Base-by-base conservation (phyloP, 2,113 vertebrate genomes). In the Alexandromys fortis region DNA sequence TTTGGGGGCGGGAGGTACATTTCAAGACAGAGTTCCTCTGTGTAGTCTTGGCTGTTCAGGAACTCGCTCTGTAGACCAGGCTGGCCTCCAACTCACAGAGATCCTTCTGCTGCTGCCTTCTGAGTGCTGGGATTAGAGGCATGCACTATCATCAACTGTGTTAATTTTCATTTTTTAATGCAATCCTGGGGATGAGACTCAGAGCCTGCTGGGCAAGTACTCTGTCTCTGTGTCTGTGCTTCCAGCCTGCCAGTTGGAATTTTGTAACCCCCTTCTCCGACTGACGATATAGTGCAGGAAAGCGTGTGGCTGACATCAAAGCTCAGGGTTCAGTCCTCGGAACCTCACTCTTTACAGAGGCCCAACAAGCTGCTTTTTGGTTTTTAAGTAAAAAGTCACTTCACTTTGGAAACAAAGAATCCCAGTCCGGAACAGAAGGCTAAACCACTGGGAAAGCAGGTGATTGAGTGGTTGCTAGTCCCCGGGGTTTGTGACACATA, bases 391-490 rank as follows among this genome's bases (percentile, higher is more conserved):
- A 94, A 95, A 96, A 30, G 17, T 90, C 52, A 82, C 38, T 86
- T 92, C 45, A 85, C 38, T 81, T 68, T 87, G n/a, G 83, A 91
- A 97, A 93, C 70, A 93, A 58, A n/a, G 55, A 83, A 70, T 68
- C n/a, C 13, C 63, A 65, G 16, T 91, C 55, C 52, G 45, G 63
- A 92, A 42, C 81, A 89, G 85, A 90, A 86, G 26, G 28, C 33
- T 67, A 26, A 24, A 12, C 58, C 28, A 10, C 88, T 86, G 63
- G 63, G n/a, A 94, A 95, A 70, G 87, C 78, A 12, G 45, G 21
- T 92, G 67, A 76, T 26, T 89, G 75, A 96, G 73, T 94, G 90
- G 93, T 90, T 92, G 90, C 88, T 77, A 89, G 47, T 78, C 49
- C 52, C 52, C 82, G n/a, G 88, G 90, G 35, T 86, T 38, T 92